Conservation (phyloP, 2,888 invertebrate genomes). For the Rosalia funebris region DNA sequence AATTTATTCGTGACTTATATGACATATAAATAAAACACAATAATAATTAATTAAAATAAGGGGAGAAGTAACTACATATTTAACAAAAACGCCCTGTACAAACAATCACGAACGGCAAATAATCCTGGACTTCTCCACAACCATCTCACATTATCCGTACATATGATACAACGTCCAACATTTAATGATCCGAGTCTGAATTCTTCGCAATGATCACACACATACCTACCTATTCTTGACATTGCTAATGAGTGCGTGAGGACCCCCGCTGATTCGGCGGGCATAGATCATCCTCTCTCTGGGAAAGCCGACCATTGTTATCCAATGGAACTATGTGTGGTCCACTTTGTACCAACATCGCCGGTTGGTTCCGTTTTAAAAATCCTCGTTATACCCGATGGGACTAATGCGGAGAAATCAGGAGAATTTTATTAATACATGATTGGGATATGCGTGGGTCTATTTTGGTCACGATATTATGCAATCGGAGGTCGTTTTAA, state of each 20-base stretch:
- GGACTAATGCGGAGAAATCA: background rate
- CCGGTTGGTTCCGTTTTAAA: background rate
- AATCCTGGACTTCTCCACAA: background rate
- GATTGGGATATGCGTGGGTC: background rate
- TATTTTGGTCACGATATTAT: background rate
- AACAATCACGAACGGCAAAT: too few species aligned
- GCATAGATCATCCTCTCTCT: conserved; percentile 50
- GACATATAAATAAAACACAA: too few species aligned
- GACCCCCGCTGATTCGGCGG: conserved; percentile 57
- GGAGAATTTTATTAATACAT: background rate
- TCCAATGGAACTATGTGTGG: conserved; percentile 56
- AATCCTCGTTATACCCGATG: background rate
- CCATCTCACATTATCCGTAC: background rate
- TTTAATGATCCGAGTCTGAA: conserved; percentile 30
- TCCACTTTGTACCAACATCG: conserved; percentile 52
- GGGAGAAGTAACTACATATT: too few species aligned
- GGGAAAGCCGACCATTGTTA: conserved; percentile 55
- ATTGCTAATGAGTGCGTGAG: conserved; percentile 63
- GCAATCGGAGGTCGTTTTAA: background rate
- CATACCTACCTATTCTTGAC: conserved; percentile 53
- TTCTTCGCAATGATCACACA: conserved; percentile 32
- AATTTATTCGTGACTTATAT: too few species aligned
- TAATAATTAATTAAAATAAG: too few species aligned
- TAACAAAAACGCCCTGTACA: too few species aligned
- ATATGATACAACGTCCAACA: conserved; percentile 1